Percentiles rank a stretch among this genome's conserved stretches.
phyloP scores from a whole-genome alignment of 2,888 invertebrate genomes.

The Rhagophthalmus giganteus region DNA sequence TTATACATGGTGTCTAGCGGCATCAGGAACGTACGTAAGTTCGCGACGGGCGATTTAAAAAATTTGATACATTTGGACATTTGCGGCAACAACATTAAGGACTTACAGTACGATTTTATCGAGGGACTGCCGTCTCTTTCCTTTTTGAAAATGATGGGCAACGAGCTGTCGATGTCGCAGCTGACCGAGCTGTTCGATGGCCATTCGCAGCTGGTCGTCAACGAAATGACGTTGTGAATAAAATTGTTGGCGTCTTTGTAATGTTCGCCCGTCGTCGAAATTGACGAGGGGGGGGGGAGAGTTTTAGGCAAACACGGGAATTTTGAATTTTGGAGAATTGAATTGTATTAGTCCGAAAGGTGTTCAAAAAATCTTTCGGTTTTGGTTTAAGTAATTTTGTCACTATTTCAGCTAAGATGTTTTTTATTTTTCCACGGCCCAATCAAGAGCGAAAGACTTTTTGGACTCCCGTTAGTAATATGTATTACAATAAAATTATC shows the following conservation, averaged over 20 bases:
- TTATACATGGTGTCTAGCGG: constrained; percentile 15
- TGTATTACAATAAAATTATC: no score
- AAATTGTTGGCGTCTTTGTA: background rate
- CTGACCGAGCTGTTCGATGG: background rate
- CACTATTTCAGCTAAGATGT: no score
- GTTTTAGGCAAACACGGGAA: no score
- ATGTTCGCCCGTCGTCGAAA: no score
- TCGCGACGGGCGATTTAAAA: background rate
- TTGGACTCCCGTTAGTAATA: no score
- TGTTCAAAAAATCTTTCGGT: no score
- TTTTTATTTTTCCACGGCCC: no score
- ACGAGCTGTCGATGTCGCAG: constrained; percentile 3
- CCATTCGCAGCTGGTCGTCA: constrained; percentile 3
- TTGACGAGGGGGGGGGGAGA: no score
- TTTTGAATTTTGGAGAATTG: no score
- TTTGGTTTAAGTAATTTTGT: no score
- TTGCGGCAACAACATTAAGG: constrained; percentile 13
- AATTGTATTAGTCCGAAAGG: no score
- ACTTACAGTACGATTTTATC: constrained; percentile 10
- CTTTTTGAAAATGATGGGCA: constrained; percentile 13
- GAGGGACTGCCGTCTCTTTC: constrained; percentile 7
- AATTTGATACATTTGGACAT: constrained; percentile 10
- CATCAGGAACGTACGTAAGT: constrained; percentile 1
- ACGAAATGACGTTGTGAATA: constrained; percentile 4
- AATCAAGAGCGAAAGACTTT: no score